phyloP scores from a whole-genome alignment of 2,797 vertebrate species.

The Lagodon rhomboides region DNA sequence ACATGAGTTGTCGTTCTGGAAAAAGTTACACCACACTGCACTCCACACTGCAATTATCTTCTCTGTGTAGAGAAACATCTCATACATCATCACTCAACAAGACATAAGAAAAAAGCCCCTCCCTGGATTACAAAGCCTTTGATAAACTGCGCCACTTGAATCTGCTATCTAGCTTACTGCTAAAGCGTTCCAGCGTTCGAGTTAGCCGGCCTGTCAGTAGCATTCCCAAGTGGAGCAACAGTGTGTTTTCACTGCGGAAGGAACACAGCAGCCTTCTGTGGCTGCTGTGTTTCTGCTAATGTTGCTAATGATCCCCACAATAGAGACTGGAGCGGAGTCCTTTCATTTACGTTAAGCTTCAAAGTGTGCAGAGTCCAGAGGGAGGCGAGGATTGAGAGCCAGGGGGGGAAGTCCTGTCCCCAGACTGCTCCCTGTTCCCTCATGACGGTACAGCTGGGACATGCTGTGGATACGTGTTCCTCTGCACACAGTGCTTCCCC shows the following conservation, averaged over 20 bases:
- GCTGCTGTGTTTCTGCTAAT: conserved; percentile 53
- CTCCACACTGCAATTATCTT: conserved; percentile 67
- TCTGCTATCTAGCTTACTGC: conserved; percentile 33
- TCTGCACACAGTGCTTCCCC: conserved; percentile 26
- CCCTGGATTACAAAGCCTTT: conserved; percentile 54
- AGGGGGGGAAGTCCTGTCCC: conserved; percentile 53
- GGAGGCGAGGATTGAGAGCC: conserved; percentile 49
- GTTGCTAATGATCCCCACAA: conserved; percentile 54
- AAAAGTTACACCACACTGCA: conserved; percentile 67
- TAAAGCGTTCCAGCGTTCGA: conserved; percentile 42
- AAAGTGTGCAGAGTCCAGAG: conserved; percentile 39
- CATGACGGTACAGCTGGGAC: conserved; percentile 33
- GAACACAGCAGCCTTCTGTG: conserved; percentile 39
- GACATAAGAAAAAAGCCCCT: conserved; percentile 53
- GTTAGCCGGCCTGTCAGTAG: conserved; percentile 37
- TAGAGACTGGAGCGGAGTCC: conserved; percentile 30
- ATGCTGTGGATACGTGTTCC: conserved; percentile 38
- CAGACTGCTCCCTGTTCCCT: conserved; percentile 40
- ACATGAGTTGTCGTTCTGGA: conserved; percentile 70
- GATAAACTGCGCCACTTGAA: conserved; percentile 53
- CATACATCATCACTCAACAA: conserved; percentile 64
- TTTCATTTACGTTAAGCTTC: conserved; percentile 58
- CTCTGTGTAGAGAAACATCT: conserved; percentile 68
- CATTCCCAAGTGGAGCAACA: conserved; percentile 46
- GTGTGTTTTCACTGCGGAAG: conserved; percentile 27